Evolutionary conservation across 2,797 vertebrate genomes (phyloP).

Genomic region (Eidolon dupreanum): DNA sequence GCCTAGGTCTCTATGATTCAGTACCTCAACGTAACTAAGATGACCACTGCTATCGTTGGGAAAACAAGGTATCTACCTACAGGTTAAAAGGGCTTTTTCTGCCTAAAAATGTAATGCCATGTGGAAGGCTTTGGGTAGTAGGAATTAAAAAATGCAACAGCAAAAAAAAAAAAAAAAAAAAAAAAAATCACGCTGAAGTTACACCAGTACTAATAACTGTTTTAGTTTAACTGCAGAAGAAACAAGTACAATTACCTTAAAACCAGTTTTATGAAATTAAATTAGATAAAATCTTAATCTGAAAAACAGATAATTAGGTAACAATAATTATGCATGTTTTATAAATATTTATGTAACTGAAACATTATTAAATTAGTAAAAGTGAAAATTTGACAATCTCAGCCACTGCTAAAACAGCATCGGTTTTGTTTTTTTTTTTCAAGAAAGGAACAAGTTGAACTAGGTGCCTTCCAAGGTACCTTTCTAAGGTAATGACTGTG

Average conservation of each 20-base stretch:
- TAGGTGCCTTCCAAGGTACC: not conserved
- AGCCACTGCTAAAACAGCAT: conserved; percentile 5
- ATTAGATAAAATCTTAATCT: conserved; percentile 22
- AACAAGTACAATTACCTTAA: conserved; percentile 20
- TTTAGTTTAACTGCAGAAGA: not conserved
- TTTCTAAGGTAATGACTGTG: not conserved
- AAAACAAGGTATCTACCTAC: not conserved
- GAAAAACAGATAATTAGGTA: not conserved
- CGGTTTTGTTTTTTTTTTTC: not conserved
- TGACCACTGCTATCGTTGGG: not conserved
- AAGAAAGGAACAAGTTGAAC: conserved; percentile 17
- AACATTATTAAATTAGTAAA: conserved; percentile 4
- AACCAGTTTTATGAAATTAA: conserved; percentile 32
- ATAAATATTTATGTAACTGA: conserved; percentile 31
- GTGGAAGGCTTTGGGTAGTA: not conserved
- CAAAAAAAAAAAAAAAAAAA: not conserved
- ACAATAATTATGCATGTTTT: not conserved
- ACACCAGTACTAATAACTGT: not conserved
- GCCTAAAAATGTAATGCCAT: not conserved
- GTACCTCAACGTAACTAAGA: not conserved
- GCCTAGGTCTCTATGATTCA: not conserved
- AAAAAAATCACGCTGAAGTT: not conserved
- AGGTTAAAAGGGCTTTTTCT: not conserved
- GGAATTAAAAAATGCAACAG: not conserved
- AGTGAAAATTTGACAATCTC: not conserved